A percentile compares a stretch with the other conserved stretches of the same genome.
Conservation (phyloP, 1,140 invertebrate genomes). For the Plectus sambesii region DNA sequence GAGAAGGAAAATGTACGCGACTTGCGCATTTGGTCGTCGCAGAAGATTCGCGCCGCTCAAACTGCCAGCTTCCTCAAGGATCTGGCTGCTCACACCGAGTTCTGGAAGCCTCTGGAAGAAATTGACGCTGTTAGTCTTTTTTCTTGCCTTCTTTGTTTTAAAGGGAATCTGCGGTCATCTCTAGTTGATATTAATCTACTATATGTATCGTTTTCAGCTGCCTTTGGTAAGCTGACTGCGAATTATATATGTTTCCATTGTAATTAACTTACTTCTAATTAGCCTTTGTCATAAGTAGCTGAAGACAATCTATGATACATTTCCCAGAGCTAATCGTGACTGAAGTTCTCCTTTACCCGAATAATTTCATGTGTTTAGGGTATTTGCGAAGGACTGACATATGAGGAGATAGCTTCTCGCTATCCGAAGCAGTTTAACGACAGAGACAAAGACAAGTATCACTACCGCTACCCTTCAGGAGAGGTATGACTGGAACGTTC, state of each 20-base stretch:
- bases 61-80: slow-evolving; percentile 71
- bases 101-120: slow-evolving; percentile 94
- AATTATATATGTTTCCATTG: too few species aligned
- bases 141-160: background rate
- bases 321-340: too few species aligned
- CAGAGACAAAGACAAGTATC: slow-evolving; percentile 91
- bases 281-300: background rate
- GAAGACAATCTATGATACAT: too few species aligned
- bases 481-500: slow-evolving; percentile 52
- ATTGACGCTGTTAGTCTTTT: slow-evolving; percentile 75
- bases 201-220: too few species aligned
- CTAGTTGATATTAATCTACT: too few species aligned
- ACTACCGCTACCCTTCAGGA: slow-evolving; percentile 90
- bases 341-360: background rate
- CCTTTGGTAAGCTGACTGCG: too few species aligned
- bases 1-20: slow-evolving; percentile 71
- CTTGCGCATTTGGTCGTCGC: slow-evolving; percentile 92
- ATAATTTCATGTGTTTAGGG: slow-evolving; percentile 57
- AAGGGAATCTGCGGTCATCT: too few species aligned
- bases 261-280: too few species aligned
- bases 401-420: slow-evolving; percentile 86
- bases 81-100: slow-evolving; percentile 70
- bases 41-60: slow-evolving; percentile 87
- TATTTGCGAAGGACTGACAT: slow-evolving; percentile 98
- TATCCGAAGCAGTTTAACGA: slow-evolving; percentile 91